Percentiles rank a stretch among this genome's conserved stretches.
phyloP scores from a whole-genome alignment of 2,888 invertebrate genomes.

The Chouioia cunea region DNA sequence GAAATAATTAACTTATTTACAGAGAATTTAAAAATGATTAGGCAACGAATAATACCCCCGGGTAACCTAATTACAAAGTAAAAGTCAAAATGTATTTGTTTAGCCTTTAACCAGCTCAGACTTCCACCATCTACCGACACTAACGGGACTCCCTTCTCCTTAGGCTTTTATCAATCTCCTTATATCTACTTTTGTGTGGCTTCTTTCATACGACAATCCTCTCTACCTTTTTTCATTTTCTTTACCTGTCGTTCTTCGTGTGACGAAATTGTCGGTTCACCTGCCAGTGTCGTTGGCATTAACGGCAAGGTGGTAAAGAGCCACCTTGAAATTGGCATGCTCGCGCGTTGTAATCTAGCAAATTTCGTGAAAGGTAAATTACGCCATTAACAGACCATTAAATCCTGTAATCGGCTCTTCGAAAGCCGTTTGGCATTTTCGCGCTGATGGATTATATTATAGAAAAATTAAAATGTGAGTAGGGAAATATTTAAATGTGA shows the following conservation, averaged over 20 bases:
- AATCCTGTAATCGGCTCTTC: slow-evolving; percentile 35
- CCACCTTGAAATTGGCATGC: slow-evolving; percentile 35
- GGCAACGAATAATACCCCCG: too few relatives aligned
- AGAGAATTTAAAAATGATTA: too few relatives aligned
- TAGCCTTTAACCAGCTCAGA: too few relatives aligned
- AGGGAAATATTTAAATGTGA: too few relatives aligned
- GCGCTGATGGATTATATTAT: background rate
- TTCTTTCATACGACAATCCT: background rate
- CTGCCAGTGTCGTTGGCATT: slow-evolving; percentile 24
- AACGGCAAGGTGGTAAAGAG: slow-evolving; percentile 10
- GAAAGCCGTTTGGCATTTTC: slow-evolving; percentile 11
- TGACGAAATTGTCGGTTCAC: slow-evolving; percentile 17
- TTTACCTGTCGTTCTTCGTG: background rate
- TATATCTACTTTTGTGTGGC: slow-evolving; percentile 20
- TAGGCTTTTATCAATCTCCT: background rate
- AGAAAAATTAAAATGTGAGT: too few relatives aligned
- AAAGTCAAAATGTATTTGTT: too few relatives aligned
- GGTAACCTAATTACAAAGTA: too few relatives aligned
- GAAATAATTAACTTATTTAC: too few relatives aligned
- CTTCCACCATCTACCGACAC: too few relatives aligned
- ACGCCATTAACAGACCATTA: slow-evolving; percentile 39
- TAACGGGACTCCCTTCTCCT: background rate
- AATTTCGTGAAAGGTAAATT: slow-evolving; percentile 32
- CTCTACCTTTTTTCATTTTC: background rate
- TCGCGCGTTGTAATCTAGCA: slow-evolving; percentile 33